Evolutionary conservation across 2,888 invertebrate species (phyloP).

Genomic region (Agriopis marginaria): DNA sequence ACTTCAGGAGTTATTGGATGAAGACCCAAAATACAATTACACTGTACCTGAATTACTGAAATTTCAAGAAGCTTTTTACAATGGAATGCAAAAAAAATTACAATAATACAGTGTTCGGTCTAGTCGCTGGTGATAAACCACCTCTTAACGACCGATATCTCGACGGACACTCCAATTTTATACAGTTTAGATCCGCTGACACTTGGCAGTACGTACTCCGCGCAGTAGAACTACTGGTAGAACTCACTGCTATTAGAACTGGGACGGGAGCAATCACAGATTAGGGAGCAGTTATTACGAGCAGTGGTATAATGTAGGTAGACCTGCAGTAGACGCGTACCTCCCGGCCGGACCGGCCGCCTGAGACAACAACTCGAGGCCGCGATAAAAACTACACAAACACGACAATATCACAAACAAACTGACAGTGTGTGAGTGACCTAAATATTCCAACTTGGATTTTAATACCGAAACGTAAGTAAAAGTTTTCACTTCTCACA

Average conservation of each 20-base stretch:
- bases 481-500: not conserved
- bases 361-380: slow-evolving; percentile 9
- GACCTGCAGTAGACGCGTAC: slow-evolving; percentile 41
- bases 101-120: slow-evolving; percentile 4
- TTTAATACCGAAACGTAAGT: slow-evolving; percentile 38
- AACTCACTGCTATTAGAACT: slow-evolving; percentile 42
- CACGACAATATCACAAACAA: slow-evolving; percentile 36
- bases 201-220: slow-evolving; percentile 36
- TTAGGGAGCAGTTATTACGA: slow-evolving; percentile 18
- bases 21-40: no score
- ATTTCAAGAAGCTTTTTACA: not conserved
- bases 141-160: slow-evolving; percentile 55
- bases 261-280: slow-evolving; percentile 26
- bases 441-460: slow-evolving; percentile 32
- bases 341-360: slow-evolving; percentile 38
- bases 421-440: slow-evolving; percentile 41
- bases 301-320: slow-evolving; percentile 36
- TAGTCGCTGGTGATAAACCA: slow-evolving; percentile 38
- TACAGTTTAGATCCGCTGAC: slow-evolving; percentile 46
- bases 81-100: not conserved
- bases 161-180: slow-evolving; percentile 59
- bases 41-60: not conserved
- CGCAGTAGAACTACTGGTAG: not conserved
- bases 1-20: no score
- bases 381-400: slow-evolving; percentile 29